Evolutionary conservation across 2,797 vertebrate species (phyloP).

Genomic region (Hylomyscus alleni): DNA sequence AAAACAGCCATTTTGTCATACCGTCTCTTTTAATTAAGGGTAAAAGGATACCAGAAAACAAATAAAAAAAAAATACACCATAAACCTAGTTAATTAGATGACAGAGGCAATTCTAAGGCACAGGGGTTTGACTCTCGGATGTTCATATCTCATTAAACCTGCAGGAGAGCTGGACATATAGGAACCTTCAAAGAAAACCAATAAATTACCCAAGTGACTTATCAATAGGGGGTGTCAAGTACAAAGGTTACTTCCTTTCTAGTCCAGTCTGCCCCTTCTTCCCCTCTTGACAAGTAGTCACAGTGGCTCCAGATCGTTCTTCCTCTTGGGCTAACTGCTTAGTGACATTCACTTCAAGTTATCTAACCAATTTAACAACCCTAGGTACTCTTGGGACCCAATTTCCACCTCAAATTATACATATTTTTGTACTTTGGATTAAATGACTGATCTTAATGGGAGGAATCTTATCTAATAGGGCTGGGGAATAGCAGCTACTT

Average conservation of each 20-base stretch:
- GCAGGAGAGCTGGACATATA: slow-evolving; percentile 15
- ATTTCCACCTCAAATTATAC: slow-evolving; percentile 82
- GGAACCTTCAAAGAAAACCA: slow-evolving; percentile 75
- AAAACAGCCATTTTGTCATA: slow-evolving; percentile 77
- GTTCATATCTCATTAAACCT: slow-evolving; percentile 75
- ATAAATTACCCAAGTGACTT: slow-evolving; percentile 66
- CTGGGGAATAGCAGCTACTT: slow-evolving; percentile 73
- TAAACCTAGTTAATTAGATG: slow-evolving; percentile 78
- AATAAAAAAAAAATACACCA: slow-evolving; percentile 77
- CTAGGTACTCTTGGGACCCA: slow-evolving; percentile 71
- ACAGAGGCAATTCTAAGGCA: slow-evolving; percentile 62
- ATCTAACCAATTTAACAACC: slow-evolving; percentile 80
- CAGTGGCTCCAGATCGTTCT: slow-evolving; percentile 63
- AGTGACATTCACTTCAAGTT: slow-evolving; percentile 76
- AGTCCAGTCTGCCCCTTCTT: neutral
- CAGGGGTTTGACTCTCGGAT: slow-evolving; percentile 61
- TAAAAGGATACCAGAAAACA: slow-evolving; percentile 78
- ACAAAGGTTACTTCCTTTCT: slow-evolving; percentile 67
- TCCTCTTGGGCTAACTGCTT: slow-evolving; percentile 65
- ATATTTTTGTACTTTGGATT: slow-evolving; percentile 78
- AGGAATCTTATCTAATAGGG: slow-evolving; percentile 79
- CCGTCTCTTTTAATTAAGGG: slow-evolving; percentile 87
- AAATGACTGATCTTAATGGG: slow-evolving; percentile 82
- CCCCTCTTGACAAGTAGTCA: slow-evolving; percentile 69
- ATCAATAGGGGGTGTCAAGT: slow-evolving; percentile 63